Base-by-base conservation (phyloP, 1,140 invertebrate species). In the Drosophila kohkoa region DNA sequence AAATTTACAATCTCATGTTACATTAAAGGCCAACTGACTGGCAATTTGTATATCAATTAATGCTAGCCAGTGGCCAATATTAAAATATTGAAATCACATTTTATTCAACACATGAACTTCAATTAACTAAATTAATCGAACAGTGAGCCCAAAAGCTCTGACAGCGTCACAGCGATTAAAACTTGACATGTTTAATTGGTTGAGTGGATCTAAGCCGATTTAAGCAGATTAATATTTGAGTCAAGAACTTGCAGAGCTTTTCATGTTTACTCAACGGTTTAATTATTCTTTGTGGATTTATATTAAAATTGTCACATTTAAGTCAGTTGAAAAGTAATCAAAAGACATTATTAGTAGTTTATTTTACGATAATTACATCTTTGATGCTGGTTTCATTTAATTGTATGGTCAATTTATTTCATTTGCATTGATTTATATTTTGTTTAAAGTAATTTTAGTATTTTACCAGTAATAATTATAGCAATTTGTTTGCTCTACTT, bases 101-200 rank as follows among this genome's bases (percentile, higher is more conserved):
- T 48, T 57, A 59, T 75, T 49, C 55, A 63, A 57, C 48, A 65
- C 51, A 48, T 72, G 11, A 55, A 11, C 30, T 15, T 32, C 15
- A 54, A 60, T 52, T 60, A 80, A 80, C 79, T 76, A 52, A 80
- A 64, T 76, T 72, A 73, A 72, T 63, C 30, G 28, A 32, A 32
- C 30, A 6, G 30, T 3, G 20, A 25, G 0, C 7, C 30, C 30
- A 32, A 32, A 20, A 55, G n/a, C 11, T 6, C 46, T 20, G 46
- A 5, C 35, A 45, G 13, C 35, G 49, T 63, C 32, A 43, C 11
- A 38, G n/a, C 20, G 52, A 72, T 72, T 67, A 58, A 57, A 77
- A 58, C 43, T 41, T 49, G 58, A 69, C 67, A 60, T 32, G 45
- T 43, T 68, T 51, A 49, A 69, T 54, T 64, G 41, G 59, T 45